These are phyloP conservation scores for Watsonalla binaria DNA, from an alignment of 2,888 invertebrate genomes.

Conservation along the genomic window DNA sequence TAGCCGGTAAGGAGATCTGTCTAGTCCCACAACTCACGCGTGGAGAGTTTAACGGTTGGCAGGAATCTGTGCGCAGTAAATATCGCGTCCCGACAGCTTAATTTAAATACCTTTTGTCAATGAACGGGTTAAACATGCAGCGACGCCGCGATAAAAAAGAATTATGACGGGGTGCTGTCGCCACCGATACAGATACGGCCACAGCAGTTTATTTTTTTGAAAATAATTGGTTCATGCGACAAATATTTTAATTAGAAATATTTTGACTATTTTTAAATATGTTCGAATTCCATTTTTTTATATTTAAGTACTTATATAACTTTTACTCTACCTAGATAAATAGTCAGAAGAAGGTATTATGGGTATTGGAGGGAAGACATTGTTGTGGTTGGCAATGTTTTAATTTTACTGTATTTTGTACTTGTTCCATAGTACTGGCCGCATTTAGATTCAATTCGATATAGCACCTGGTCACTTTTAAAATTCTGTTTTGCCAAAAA, in stretches of 20 bases:
- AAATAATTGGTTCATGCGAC: conserved; percentile 60
- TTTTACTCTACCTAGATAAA: too few relatives aligned
- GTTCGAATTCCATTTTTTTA: too few relatives aligned
- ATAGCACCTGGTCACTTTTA: too few relatives aligned
- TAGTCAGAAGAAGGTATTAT: too few relatives aligned
- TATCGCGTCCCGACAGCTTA: conserved; percentile 72
- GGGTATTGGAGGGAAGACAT: too few relatives aligned
- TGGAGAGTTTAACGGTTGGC: conserved; percentile 47
- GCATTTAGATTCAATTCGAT: too few relatives aligned
- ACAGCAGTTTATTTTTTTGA: conserved; percentile 44
- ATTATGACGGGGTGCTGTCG: conserved; percentile 58
- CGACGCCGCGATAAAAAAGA: conserved; percentile 69
- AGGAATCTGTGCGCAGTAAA: conserved; percentile 67
- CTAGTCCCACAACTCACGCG: conserved; percentile 37
- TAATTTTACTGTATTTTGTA: too few relatives aligned
- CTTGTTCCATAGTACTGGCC: too few relatives aligned
- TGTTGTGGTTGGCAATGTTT: too few relatives aligned
- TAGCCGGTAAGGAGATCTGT: conserved; percentile 16
- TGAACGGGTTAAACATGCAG: conserved; percentile 73
- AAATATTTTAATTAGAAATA: conserved; percentile 68
- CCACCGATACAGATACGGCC: conserved; percentile 37
- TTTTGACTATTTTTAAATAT: background rate
- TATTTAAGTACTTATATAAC: too few relatives aligned
- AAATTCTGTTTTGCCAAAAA: too few relatives aligned
- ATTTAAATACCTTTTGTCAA: conserved; percentile 80